These are phyloP conservation scores for Adelognathus sp. DNA, from an alignment of 2,888 invertebrate species.

Conservation along the genomic window DNA sequence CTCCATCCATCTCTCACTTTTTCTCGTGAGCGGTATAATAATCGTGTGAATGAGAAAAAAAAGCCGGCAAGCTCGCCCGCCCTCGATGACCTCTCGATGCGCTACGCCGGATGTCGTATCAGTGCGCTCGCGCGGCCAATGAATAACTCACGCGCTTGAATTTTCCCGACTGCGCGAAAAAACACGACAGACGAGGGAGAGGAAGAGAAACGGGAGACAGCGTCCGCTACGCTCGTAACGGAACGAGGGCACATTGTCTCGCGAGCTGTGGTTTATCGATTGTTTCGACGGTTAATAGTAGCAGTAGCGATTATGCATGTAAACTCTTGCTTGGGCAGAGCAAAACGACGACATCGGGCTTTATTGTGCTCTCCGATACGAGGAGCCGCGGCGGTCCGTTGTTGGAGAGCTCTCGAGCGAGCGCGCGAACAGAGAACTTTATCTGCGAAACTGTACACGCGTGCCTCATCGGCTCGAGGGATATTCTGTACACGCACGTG, in stretches of 20 bases:
- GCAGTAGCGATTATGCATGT: not conserved
- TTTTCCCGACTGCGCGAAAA: not conserved
- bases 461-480: constrained; percentile 18
- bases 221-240: constrained; percentile 28
- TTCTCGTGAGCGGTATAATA: constrained; percentile 14
- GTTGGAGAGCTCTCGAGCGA: constrained; percentile 7
- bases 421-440: constrained; percentile 58
- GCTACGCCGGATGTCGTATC: constrained; percentile 42
- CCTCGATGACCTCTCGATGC: constrained; percentile 41
- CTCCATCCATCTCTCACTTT: constrained; percentile 29
- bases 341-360: constrained; percentile 51
- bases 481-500: constrained; percentile 43
- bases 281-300: constrained; percentile 11
- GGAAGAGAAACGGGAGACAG: not conserved
- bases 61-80: constrained; percentile 30
- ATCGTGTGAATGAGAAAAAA: constrained; percentile 53
- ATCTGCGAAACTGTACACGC: constrained; percentile 49
- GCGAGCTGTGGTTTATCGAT: constrained; percentile 49
- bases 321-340: constrained; percentile 14
- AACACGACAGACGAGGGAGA: constrained; percentile 7
- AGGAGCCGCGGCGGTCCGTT: constrained; percentile 39
- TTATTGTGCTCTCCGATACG: constrained; percentile 51
- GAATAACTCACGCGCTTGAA: constrained; percentile 7
- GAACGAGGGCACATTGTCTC: constrained; percentile 56
- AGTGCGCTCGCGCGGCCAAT: not conserved